Percentiles rank a stretch among this genome's conserved stretches.
phyloP scores from a whole-genome alignment of 2,888 invertebrate species.

The Chironomus tentans region DNA sequence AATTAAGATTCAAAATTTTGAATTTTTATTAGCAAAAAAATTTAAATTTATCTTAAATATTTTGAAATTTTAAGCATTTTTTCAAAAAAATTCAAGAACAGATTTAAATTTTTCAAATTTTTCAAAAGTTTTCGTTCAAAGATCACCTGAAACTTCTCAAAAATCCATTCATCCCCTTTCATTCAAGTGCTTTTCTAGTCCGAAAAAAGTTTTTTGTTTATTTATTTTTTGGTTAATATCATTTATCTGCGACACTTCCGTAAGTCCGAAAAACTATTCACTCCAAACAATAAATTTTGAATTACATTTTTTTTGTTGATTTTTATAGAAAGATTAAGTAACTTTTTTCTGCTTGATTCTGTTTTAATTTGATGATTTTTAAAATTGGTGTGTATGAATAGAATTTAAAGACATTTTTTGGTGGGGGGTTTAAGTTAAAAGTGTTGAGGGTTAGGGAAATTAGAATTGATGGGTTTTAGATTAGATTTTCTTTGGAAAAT shows the following conservation, averaged over 20 bases:
- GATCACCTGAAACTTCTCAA: too few species aligned
- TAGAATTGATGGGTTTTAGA: too few species aligned
- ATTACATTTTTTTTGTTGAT: slow-evolving; percentile 15
- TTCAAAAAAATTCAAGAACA: too few species aligned
- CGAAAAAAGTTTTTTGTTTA: slow-evolving; percentile 12
- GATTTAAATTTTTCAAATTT: too few species aligned
- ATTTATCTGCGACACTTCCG: not conserved
- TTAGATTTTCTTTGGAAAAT: too few species aligned
- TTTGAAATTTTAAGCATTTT: too few species aligned
- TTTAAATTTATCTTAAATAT: too few species aligned
- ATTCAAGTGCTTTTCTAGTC: not conserved
- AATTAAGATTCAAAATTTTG: too few species aligned
- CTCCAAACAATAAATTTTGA: slow-evolving; percentile 21
- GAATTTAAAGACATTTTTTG: too few species aligned
- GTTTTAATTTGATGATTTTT: not conserved
- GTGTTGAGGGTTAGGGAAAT: not conserved
- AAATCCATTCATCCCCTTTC: too few species aligned
- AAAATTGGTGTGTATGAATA: not conserved
- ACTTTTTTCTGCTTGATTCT: not conserved
- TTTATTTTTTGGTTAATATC: not conserved
- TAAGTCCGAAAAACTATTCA: slow-evolving; percentile 9
- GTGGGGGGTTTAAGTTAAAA: not conserved
- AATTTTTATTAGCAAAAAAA: too few species aligned
- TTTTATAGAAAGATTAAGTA: slow-evolving; percentile 24
- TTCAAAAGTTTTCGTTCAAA: too few species aligned